A percentile compares a stretch with the other conserved stretches of the same genome.
These are phyloP conservation scores for Etheostoma spectabile DNA, from an alignment of 2,113 vertebrate genomes.

Conservation along the genomic window DNA sequence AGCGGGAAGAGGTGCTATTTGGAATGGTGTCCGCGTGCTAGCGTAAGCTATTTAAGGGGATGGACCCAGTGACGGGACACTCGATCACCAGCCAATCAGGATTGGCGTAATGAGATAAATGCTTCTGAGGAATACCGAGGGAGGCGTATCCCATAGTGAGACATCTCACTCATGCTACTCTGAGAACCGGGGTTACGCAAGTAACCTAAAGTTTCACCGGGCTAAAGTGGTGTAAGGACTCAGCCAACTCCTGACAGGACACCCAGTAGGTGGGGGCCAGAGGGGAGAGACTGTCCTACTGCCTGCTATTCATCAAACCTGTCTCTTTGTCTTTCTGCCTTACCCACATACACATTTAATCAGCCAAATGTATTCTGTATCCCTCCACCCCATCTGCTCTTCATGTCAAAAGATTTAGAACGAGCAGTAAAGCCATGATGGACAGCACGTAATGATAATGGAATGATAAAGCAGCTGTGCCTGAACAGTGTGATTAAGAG, in stretches of 20 bases:
- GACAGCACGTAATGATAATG: conserved; percentile 68
- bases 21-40: too few species aligned
- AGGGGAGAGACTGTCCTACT: conserved; percentile 41
- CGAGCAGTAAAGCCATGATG: conserved; percentile 57
- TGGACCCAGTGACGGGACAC: too few species aligned
- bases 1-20: too few species aligned
- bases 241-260: conserved; percentile 40
- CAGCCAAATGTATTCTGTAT: conserved; percentile 52
- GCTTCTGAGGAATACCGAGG: too few species aligned
- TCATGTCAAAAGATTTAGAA: conserved; percentile 51
- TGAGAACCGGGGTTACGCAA: too few species aligned
- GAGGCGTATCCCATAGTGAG: too few species aligned
- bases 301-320: conserved; percentile 64
- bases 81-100: too few species aligned
- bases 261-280: conserved; percentile 51
- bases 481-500: conserved; percentile 54
- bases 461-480: conserved; percentile 68
- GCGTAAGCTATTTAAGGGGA: too few species aligned
- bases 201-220: not conserved
- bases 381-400: conserved; percentile 53
- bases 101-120: too few species aligned
- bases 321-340: conserved; percentile 42
- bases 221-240: conserved; percentile 38
- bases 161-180: too few species aligned
- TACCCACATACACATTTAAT: conserved; percentile 58